Base-by-base conservation (phyloP, 2,113 vertebrate species). In the Entomyzon cyanotis region DNA sequence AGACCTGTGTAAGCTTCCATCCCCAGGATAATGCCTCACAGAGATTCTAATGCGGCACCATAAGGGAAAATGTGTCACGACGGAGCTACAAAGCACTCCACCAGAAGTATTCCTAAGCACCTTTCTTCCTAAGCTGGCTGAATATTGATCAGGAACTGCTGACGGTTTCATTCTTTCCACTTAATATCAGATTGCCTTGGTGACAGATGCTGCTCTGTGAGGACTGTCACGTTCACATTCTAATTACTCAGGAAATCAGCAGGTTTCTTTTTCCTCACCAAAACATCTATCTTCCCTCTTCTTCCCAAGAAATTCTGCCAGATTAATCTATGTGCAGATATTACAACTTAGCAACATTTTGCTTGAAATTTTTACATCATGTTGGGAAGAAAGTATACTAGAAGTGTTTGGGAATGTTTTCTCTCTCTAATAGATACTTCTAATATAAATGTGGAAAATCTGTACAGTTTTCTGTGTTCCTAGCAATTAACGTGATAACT, bases 1-100 rank as follows among this genome's bases (percentile, higher is more conserved):
- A 49, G 42, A 44, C 5, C 5, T 62, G 3, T 15, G 7, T 42
- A 84, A 58, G 7, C 19, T 58, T 70, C 21, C 15, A 63, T 39
- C 5, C 20, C 42, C 50, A 53, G 15, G 7, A 77, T 4, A 74
- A 39, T 15, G 8, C 5, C 27, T 19, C 28, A 31, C 46, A 59
- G 33, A 46, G 28, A 71, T 31, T 73, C 25, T 42, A 7, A 17
- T 49, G 56, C 27, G 10, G 9, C 0, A 2, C 12, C 23, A 13
- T 15, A 33, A 55, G 18, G 19, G 28, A 82, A 88, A 68, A 42
- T 0, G 3, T 11, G 8, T 15, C 23, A 64, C 0, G 2, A 18
- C 15, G 9, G 8, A 71, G 27, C 5, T 83, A 50, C 5, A 15
- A 62, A 69, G 12, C 6, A 16, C 18, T 62, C 24, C 52, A 24